phyloP scores from a whole-genome alignment of 92 coral and sea anemone species.

The Siderastrea siderea region DNA sequence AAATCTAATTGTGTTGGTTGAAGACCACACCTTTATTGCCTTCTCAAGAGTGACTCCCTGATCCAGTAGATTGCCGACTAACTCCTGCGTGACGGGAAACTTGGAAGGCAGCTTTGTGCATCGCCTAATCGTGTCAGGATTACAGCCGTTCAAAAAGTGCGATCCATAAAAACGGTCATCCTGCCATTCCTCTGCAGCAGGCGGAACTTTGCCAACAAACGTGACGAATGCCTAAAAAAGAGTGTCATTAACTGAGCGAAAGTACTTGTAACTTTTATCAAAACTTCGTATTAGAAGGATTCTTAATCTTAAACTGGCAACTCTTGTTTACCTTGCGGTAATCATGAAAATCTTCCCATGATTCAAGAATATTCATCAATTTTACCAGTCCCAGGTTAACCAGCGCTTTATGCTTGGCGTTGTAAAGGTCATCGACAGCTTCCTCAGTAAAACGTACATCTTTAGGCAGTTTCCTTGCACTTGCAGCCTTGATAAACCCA shows the following conservation, averaged over 20 bases:
- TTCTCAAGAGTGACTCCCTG: constrained; percentile 64
- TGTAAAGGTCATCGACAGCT: constrained; percentile 68
- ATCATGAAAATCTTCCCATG: constrained; percentile 81
- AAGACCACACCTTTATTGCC: constrained; percentile 65
- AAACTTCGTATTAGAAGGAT: background rate
- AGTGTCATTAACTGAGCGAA: background rate
- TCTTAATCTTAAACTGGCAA: background rate
- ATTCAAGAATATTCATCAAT: constrained; percentile 63
- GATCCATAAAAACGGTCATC: constrained; percentile 81
- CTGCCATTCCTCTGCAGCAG: constrained; percentile 66
- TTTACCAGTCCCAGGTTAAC: constrained; percentile 78
- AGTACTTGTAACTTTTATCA: background rate
- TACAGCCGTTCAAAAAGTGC: constrained; percentile 80
- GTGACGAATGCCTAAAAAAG: constrained; percentile 52
- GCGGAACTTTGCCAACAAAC: constrained; percentile 51
- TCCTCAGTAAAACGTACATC: constrained; percentile 83
- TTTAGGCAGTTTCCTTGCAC: constrained; percentile 68
- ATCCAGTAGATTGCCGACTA: constrained; percentile 72
- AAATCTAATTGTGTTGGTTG: background rate
- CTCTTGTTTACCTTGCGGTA: constrained; percentile 44
- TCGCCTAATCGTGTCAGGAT: constrained; percentile 74
- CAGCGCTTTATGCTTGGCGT: constrained; percentile 65
- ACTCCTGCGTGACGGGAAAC: constrained; percentile 80
- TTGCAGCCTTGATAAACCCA: constrained; percentile 71
- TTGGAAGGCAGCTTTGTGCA: constrained; percentile 72